Evolutionary conservation across 2,888 invertebrate species (phyloP).

Genomic region (Branchipolynoe longqiensis): DNA sequence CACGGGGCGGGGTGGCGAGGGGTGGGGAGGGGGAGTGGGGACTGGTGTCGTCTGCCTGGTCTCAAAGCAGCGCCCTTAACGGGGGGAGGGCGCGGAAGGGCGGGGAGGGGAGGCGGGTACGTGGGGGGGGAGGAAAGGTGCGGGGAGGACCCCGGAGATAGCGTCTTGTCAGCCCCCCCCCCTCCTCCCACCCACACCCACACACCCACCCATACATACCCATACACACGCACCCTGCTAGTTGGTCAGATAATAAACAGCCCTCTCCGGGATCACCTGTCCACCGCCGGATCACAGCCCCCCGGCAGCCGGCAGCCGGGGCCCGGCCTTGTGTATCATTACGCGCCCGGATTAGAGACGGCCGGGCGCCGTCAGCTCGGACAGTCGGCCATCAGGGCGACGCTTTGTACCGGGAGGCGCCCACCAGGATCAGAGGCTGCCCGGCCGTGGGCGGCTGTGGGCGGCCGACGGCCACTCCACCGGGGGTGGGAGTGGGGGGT

Average conservation of each 20-base stretch:
- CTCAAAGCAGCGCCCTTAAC: constrained; percentile 31
- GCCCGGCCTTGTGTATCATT: constrained; percentile 33
- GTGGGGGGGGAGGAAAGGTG: too few species aligned
- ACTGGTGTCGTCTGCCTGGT: too few species aligned
- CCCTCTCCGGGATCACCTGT: constrained; percentile 26
- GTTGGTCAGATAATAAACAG: constrained; percentile 51
- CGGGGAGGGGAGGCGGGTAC: too few species aligned
- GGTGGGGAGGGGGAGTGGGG: too few species aligned
- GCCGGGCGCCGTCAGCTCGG: background rate
- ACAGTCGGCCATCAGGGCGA: constrained; percentile 40
- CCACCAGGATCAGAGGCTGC: constrained; percentile 2
- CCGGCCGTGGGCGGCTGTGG: background rate
- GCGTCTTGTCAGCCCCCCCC: constrained; percentile 10
- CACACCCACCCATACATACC: too few species aligned
- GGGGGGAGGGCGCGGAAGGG: too few species aligned
- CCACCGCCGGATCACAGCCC: constrained; percentile 26
- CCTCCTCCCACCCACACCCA: too few species aligned
- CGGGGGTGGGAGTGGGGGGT: background rate
- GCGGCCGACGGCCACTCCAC: background rate
- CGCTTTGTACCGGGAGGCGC: constrained; percentile 10
- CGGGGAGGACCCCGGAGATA: constrained; percentile 40
- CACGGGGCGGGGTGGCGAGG: too few species aligned
- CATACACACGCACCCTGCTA: too few species aligned
- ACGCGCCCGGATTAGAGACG: background rate
- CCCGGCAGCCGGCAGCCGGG: constrained; percentile 14